Base-by-base conservation (phyloP, 2,888 invertebrate genomes). In the Dicranocentrus wangi region DNA sequence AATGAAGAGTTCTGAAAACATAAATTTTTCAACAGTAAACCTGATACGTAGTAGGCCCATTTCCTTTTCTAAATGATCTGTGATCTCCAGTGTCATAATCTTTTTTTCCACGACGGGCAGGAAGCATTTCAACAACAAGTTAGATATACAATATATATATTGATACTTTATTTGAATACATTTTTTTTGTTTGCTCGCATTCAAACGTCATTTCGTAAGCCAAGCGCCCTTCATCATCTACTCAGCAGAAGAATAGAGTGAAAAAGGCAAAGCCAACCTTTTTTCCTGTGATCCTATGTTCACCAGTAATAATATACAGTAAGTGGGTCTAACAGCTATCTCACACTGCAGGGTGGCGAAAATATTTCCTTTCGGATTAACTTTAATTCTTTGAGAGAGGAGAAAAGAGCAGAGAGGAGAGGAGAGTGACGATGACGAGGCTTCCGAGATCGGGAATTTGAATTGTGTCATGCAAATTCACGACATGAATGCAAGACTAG, bases 291-390 rank as follows among this genome's bases (percentile, higher is more conserved):
- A 73, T 73, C 76, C 66, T 43, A 55, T 60, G 68, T 60, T 76
- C 76, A 32, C 43, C 60, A 61, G 5, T 32, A 73, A 72, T 55
- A 63, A 39, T 39, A 53, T 23, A 53, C 47, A 73, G 61, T 61
- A 71, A 61, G 63, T 19, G 68, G 21, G 15, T 66, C 43, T 32
- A 63, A 27, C 25, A 60, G 47, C 69, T 84, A 84, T 84, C 84
- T 83, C 82, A 66, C 77, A 82, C 83, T 83, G 83, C 85, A 86
- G 86, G 86, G 86, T 86, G 86, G 86, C 85, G 82, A 84, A 86
- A 63, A 63, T 85, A 85, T 85, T 86, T 84, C 86, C 84, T 81
- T 84, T 81, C 83, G 85, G 86, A 86, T 86, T 86, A 86, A 84
- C 81, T 85, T 83, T 85, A 85, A 85, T 86, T 86, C 86, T 83